Percentiles rank a stretch among this genome's conserved stretches.
These are phyloP conservation scores for Trialeurodes vaporariorum DNA, from an alignment of 1,140 invertebrate genomes.

Conservation along the genomic window DNA sequence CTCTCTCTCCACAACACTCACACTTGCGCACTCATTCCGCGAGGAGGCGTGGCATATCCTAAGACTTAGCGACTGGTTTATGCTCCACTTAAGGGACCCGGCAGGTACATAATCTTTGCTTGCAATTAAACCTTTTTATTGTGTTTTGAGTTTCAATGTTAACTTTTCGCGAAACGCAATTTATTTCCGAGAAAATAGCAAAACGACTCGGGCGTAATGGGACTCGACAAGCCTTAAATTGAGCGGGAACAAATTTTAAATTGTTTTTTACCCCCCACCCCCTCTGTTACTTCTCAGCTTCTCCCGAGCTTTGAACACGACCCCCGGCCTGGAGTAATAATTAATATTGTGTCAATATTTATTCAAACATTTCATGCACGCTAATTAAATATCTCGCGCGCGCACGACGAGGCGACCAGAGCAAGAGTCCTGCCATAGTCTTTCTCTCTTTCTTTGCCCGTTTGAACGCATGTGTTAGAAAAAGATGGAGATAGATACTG, in stretches of 20 bases:
- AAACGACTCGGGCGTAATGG: background rate
- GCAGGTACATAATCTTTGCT: background rate
- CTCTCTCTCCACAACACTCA: too few relatives aligned
- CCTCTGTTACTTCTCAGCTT: background rate
- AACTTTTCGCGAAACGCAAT: background rate
- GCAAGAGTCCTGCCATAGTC: too few relatives aligned
- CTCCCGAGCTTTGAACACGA: background rate
- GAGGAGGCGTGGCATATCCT: background rate
- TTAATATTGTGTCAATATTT: background rate
- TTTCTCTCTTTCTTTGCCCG: too few relatives aligned
- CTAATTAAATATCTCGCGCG: background rate
- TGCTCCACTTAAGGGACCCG: background rate
- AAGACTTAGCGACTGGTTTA: background rate
- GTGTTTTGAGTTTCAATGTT: background rate
- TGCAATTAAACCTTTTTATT: background rate
- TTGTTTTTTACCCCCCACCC: background rate
- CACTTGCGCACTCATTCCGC: background rate
- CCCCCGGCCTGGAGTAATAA: background rate
- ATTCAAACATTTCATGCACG: background rate
- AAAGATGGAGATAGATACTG: too few relatives aligned
- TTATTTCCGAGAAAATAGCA: background rate
- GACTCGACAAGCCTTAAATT: background rate
- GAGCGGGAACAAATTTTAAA: background rate
- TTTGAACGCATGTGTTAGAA: too few relatives aligned
- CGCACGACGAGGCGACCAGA: too few relatives aligned